Conservation (phyloP, 2,888 invertebrate species). For the Tetragnatha montana region DNA sequence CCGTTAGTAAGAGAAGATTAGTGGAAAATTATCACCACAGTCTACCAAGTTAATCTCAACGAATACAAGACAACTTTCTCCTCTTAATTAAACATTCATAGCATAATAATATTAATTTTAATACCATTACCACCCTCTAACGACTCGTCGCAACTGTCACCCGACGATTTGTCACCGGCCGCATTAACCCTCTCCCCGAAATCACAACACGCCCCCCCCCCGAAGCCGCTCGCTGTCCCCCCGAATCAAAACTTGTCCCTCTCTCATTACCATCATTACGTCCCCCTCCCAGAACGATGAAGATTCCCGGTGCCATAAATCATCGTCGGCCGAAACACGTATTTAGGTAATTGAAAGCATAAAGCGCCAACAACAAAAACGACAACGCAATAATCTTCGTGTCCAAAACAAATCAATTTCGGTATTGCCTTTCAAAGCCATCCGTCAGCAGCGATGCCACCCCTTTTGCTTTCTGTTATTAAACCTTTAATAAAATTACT, state of each 20-base stretch:
- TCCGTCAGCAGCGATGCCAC: not conserved
- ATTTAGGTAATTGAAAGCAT: conserved; percentile 47
- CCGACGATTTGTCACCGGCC: too few relatives aligned
- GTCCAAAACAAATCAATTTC: conserved; percentile 65
- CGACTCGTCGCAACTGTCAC: too few relatives aligned
- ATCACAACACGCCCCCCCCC: too few relatives aligned
- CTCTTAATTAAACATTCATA: too few relatives aligned
- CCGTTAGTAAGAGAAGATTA: too few relatives aligned
- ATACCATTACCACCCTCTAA: too few relatives aligned
- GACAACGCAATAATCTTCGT: conserved; percentile 23
- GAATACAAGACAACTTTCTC: too few relatives aligned
- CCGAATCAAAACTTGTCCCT: not conserved
- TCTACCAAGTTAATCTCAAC: too few relatives aligned
- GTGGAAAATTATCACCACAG: too few relatives aligned
- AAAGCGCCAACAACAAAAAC: not conserved
- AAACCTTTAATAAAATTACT: conserved; percentile 70
- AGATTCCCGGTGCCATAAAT: conserved; percentile 36
- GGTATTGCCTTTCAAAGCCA: conserved; percentile 60
- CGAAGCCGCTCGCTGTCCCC: not conserved
- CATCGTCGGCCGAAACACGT: conserved; percentile 32
- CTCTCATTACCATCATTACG: not conserved
- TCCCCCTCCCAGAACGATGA: not conserved
- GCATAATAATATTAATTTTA: too few relatives aligned
- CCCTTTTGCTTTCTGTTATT: conserved; percentile 67
- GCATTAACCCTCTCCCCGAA: too few relatives aligned